phyloP scores from a whole-genome alignment of 2,888 invertebrate species.

The Ligdia adustata region DNA sequence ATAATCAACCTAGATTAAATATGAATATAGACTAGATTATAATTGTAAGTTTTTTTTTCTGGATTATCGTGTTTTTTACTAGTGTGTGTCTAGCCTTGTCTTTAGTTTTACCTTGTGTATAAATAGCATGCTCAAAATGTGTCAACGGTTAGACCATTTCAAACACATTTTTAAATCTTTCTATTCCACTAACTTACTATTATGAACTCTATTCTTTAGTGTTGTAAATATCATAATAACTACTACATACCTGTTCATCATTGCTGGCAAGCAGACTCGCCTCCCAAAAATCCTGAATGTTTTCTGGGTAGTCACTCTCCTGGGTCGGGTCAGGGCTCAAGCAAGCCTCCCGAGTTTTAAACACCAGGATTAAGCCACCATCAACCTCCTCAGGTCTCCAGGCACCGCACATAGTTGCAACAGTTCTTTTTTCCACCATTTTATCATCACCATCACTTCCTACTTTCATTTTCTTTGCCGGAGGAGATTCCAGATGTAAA shows the following conservation, averaged over 20 bases:
- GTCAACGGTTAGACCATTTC: too few species aligned
- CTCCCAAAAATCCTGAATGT: conserved; percentile 78
- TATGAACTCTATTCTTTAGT: too few species aligned
- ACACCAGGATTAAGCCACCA: conserved; percentile 73
- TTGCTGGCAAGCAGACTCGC: conserved; percentile 49
- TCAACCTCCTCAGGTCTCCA: conserved; percentile 78
- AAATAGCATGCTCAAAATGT: too few species aligned
- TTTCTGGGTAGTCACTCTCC: conserved; percentile 74
- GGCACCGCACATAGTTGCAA: conserved; percentile 79
- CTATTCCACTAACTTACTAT: too few species aligned
- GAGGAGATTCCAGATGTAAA: conserved; percentile 47
- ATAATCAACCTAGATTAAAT: too few species aligned
- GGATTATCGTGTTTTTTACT: too few species aligned
- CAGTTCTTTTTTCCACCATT: conserved; percentile 57
- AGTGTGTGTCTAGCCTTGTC: too few species aligned
- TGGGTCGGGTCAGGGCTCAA: conserved; percentile 72
- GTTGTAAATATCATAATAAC: too few species aligned
- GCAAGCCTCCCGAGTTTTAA: conserved; percentile 62
- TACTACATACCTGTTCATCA: conserved; percentile 64
- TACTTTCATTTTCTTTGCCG: conserved; percentile 64
- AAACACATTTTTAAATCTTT: too few species aligned
- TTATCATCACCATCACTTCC: conserved; percentile 29
- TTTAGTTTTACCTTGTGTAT: too few species aligned
- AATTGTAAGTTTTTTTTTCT: too few species aligned
- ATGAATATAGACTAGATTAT: too few species aligned